These are phyloP conservation scores for Scalopus aquaticus DNA, from an alignment of 2,113 vertebrate genomes.

Conservation along the genomic window DNA sequence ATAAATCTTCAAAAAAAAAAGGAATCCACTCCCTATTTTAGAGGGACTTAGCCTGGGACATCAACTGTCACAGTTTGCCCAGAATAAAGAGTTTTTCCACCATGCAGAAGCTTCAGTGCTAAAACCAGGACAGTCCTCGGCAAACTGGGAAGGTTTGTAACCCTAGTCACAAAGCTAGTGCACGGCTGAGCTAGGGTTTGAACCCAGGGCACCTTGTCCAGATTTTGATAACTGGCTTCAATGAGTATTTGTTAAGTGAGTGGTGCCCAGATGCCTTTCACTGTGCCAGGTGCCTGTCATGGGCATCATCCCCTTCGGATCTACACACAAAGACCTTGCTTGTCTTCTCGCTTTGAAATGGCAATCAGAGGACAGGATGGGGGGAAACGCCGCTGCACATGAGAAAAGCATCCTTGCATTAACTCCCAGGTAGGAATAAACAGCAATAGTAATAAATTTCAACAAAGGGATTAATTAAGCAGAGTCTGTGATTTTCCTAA, in stretches of 20 bases:
- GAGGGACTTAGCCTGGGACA: too few species aligned
- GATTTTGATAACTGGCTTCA: neutral
- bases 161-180: neutral
- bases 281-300: neutral
- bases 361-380: neutral
- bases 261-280: neutral
- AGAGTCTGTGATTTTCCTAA: slow-evolving; percentile 64
- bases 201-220: neutral
- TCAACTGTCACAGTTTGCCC: neutral
- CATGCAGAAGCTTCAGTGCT: neutral
- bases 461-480: slow-evolving; percentile 62
- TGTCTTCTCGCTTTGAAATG: slow-evolving; percentile 1
- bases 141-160: neutral
- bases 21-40: neutral
- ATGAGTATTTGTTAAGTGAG: neutral
- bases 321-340: neutral
- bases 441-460: slow-evolving; percentile 11
- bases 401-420: slow-evolving; percentile 15
- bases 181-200: neutral
- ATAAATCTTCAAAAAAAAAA: neutral
- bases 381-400: neutral
- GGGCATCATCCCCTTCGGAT: neutral
- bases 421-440: slow-evolving; percentile 42
- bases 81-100: neutral
- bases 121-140: neutral